Percentiles rank a stretch among this genome's conserved stretches.
Evolutionary conservation across 2,888 invertebrate species (phyloP).

Genomic region (Catocala fraxini): DNA sequence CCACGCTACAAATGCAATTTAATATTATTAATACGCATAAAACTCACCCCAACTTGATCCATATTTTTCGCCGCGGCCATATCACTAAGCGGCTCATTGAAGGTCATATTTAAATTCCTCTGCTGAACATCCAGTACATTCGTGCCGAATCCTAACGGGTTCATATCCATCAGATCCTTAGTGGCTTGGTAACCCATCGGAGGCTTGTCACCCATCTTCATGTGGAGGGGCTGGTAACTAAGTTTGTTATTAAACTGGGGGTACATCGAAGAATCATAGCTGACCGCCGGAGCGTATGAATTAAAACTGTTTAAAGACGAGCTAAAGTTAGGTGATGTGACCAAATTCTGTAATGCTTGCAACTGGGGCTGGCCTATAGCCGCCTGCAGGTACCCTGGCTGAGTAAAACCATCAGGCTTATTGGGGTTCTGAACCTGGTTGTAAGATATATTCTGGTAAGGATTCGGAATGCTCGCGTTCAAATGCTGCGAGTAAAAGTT

Average conservation of each 20-base stretch:
- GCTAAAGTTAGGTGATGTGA: conserved; percentile 73
- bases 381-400: conserved; percentile 63
- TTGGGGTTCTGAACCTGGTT: conserved; percentile 56
- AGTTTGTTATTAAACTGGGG: conserved; percentile 74
- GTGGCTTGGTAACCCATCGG: conserved; percentile 54
- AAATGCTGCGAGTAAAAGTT: conserved; percentile 68
- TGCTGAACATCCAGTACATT: conserved; percentile 65
- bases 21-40: background rate
- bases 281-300: conserved; percentile 63
- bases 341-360: conserved; percentile 69
- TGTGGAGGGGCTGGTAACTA: conserved; percentile 65
- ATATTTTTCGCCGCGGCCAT: conserved; percentile 54
- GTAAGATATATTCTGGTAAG: conserved; percentile 64
- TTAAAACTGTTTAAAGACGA: conserved; percentile 71
- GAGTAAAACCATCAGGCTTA: conserved; percentile 59
- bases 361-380: conserved; percentile 73
- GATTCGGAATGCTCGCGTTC: conserved; percentile 57
- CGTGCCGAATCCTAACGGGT: conserved; percentile 58
- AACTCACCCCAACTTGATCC: conserved; percentile 67
- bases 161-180: conserved; percentile 66
- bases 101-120: conserved; percentile 62
- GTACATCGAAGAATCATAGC: conserved; percentile 80
- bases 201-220: conserved; percentile 67
- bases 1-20: no score
- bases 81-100: conserved; percentile 60